These are phyloP conservation scores for Notiomystis cincta DNA, from an alignment of 2,113 vertebrate genomes.

Conservation along the genomic window DNA sequence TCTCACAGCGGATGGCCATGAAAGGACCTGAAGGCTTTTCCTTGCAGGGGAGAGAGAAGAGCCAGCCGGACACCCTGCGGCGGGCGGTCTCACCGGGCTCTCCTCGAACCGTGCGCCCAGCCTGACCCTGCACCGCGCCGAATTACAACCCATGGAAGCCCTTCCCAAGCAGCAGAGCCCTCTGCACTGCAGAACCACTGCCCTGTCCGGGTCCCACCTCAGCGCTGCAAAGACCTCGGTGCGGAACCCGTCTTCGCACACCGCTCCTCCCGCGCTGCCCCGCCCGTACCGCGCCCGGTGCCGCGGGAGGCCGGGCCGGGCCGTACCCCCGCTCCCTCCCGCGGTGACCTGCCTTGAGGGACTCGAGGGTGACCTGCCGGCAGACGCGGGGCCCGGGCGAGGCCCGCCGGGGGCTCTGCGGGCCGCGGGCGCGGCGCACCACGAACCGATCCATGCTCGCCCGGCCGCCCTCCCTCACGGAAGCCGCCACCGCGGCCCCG, in stretches of 20 bases:
- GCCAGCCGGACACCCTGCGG: not conserved
- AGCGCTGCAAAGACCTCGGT: rapidly evolving
- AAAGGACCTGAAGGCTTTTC: not conserved
- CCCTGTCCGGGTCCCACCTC: not conserved
- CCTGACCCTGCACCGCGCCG: not conserved
- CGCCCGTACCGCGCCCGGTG: not conserved
- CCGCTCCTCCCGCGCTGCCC: not conserved
- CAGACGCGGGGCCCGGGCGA: conserved; percentile 68
- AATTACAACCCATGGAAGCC: not conserved
- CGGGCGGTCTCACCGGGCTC: not conserved
- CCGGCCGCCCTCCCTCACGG: not conserved
- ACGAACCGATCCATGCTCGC: conserved; percentile 86
- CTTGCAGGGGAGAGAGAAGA: not conserved
- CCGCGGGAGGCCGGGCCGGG: no score
- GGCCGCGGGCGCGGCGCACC: conserved; percentile 70
- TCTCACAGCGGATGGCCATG: rapidly evolving
- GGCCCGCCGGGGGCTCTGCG: conserved; percentile 45
- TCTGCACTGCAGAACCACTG: no score
- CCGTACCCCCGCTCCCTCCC: not conserved
- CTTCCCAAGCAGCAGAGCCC: not conserved
- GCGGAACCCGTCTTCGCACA: not conserved
- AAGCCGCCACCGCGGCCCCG: not conserved
- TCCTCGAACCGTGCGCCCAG: rapidly evolving
- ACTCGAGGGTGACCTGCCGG: conserved; percentile 88
- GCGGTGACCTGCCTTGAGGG: conserved; percentile 81